Evolutionary conservation across 2,888 invertebrate species (phyloP).

Genomic region (Blastobasis lacticolella): DNA sequence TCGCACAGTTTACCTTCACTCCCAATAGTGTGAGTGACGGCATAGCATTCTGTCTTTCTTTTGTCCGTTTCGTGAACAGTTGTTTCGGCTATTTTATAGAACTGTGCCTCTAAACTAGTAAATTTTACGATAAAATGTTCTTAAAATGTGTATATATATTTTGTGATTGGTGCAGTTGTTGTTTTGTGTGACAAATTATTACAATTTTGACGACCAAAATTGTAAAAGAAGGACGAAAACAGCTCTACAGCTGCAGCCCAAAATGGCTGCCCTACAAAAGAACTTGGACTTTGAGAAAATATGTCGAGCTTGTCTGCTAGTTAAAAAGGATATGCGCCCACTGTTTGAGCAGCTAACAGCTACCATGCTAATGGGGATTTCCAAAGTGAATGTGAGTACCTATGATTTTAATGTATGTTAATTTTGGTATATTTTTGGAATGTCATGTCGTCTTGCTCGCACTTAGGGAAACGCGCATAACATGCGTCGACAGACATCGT

Average conservation of each 20-base stretch:
- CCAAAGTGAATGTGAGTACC: slow-evolving; percentile 71
- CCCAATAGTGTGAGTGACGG: no score
- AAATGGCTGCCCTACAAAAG: slow-evolving; percentile 61
- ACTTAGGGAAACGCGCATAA: slow-evolving; percentile 26
- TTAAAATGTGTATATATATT: not conserved
- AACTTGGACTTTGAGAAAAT: slow-evolving; percentile 73
- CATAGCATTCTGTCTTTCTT: no score
- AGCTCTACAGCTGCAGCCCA: slow-evolving; percentile 49
- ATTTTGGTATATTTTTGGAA: slow-evolving; percentile 53
- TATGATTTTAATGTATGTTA: not conserved
- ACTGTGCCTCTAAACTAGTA: not conserved
- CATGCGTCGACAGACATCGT: slow-evolving; percentile 36
- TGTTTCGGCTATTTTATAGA: not conserved
- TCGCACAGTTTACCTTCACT: no score
- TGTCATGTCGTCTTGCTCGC: slow-evolving; percentile 56
- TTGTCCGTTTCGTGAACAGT: not conserved
- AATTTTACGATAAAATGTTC: not conserved
- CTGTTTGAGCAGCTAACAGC: slow-evolving; percentile 77
- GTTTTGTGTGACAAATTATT: not conserved
- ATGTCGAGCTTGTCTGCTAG: slow-evolving; percentile 76
- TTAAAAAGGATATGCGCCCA: slow-evolving; percentile 79
- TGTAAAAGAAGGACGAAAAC: slow-evolving; percentile 43
- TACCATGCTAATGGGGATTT: slow-evolving; percentile 78
- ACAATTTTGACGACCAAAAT: no score
- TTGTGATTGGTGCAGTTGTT: not conserved